Percentiles rank a stretch among this genome's conserved stretches.
phyloP scores from a whole-genome alignment of 2,888 invertebrate genomes.

The Dryococelus australis region DNA sequence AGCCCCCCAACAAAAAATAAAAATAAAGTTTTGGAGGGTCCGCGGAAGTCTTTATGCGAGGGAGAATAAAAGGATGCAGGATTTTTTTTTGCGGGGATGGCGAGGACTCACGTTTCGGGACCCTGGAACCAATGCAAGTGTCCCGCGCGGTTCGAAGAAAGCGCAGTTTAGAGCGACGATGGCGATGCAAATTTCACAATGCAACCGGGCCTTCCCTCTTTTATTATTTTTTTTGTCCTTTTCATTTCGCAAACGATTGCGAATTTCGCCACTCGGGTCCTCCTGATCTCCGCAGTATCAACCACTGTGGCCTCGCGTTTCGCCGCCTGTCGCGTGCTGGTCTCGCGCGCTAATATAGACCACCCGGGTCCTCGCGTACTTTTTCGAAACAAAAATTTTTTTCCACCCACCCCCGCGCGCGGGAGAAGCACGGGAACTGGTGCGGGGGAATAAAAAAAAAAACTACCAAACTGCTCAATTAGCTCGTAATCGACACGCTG shows the following conservation, averaged over 20 bases:
- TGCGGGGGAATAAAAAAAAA: background rate
- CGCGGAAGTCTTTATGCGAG: background rate
- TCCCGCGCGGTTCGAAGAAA: background rate
- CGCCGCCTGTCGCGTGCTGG: background rate
- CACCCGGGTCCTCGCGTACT: background rate
- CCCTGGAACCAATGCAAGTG: background rate
- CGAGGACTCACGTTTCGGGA: background rate
- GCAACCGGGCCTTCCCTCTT: background rate
- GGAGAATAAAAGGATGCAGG: background rate
- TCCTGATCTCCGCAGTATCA: background rate
- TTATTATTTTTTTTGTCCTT: background rate
- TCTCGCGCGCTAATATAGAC: background rate
- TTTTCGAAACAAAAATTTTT: background rate
- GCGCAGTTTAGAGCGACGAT: background rate
- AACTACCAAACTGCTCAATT: slow-evolving; percentile 16
- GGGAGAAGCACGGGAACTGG: too few relatives aligned
- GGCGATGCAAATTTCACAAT: background rate
- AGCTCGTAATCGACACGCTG: slow-evolving; percentile 16
- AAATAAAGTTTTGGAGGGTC: background rate
- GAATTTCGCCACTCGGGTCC: background rate
- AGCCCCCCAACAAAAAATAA: background rate
- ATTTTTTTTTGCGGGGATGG: background rate
- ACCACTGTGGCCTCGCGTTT: background rate
- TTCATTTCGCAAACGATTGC: background rate
- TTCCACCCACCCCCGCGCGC: background rate